Evolutionary conservation across 2,113 vertebrate genomes (phyloP), one percentile per base, ranked within the genome.

Genomic region (Megaleporinus macrocephalus): DNA sequence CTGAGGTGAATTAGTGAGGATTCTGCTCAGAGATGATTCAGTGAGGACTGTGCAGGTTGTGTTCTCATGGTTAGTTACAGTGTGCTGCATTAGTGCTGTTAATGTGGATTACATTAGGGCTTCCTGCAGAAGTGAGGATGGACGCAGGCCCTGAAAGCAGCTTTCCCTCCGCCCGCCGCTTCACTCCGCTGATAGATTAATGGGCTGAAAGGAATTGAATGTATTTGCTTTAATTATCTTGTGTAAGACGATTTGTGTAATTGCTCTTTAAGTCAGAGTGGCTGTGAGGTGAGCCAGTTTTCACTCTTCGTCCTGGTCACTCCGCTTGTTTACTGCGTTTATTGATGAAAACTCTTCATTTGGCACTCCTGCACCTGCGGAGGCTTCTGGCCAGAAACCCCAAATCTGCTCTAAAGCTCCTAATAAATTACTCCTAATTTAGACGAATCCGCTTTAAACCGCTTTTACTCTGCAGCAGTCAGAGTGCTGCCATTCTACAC

Each of bases 181-280:
- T 84, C 44, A 15, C 62, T 62, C 53, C 57, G 74, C 62, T 49
- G 57, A 72, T 76, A 83, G 73, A 88, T 83, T 88, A 83, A 83
- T 59, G 53, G 69, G 36, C 63, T 80, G 7, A 86, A 85, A 85
- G 66, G 78, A 81, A 83, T 85, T 74, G 83, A 84, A 86, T 88
- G 82, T 29, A 86, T 66, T 83, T 84, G 26, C 27, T 81, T 86
- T 81, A 85, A 86, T 81, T 83, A 83, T 86, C 76, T 83, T 68
- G 63, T 75, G 88, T 92, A 85, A 93, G 91, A 88, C 85, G 92
- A 93, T 89, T 94, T 90, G 88, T 90, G 91, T 93, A 92, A 94
- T 83, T 86, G 89, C 92, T 90, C 92, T 92, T 88, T 86, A 86
- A 86, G 30, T 36, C 78, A 22, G 59, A 82, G 20, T 47, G 33